phyloP scores from a whole-genome alignment of 2,888 invertebrate species.

The Brachyopa scutellaris region DNA sequence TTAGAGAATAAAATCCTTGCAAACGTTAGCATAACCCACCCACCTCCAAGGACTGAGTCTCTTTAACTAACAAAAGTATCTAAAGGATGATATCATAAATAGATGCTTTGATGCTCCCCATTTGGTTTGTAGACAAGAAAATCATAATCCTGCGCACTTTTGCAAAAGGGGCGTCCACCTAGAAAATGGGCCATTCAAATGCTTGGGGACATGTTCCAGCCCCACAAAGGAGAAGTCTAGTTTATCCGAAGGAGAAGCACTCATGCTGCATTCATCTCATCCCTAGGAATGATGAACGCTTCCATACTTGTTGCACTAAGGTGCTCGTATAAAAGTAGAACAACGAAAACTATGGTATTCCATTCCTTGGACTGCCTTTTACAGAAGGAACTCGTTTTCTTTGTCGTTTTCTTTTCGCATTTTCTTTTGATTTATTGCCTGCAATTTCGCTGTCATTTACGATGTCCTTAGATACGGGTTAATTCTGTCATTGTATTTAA shows the following conservation, averaged over 20 bases:
- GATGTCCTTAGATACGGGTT: constrained; percentile 48
- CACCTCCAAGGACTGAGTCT: not conserved
- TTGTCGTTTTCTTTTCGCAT: constrained; percentile 1
- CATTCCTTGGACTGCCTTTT: constrained; percentile 23
- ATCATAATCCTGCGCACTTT: constrained; percentile 51
- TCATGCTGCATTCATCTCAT: not conserved
- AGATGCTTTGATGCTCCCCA: not conserved
- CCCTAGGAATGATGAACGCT: not conserved
- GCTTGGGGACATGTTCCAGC: constrained; percentile 20
- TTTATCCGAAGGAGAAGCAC: constrained; percentile 66
- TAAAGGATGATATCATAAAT: not conserved
- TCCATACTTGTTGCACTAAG: constrained; percentile 54
- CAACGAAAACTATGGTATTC: constrained; percentile 11
- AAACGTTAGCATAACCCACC: not conserved
- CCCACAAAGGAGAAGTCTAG: constrained; percentile 30
- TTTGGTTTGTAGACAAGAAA: not conserved
- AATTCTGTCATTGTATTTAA: constrained; percentile 70
- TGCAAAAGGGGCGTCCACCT: constrained; percentile 46
- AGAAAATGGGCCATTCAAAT: constrained; percentile 24
- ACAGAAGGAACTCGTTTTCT: constrained; percentile 16
- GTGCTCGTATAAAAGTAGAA: constrained; percentile 51
- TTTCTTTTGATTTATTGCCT: constrained; percentile 60
- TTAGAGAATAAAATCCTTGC: too few relatives aligned
- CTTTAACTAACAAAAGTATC: not conserved
- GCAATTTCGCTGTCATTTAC: constrained; percentile 47